A percentile compares a stretch with the other conserved stretches of the same genome.
phyloP scores from a whole-genome alignment of 2,113 vertebrate species.

The Thryonomys swinderianus region DNA sequence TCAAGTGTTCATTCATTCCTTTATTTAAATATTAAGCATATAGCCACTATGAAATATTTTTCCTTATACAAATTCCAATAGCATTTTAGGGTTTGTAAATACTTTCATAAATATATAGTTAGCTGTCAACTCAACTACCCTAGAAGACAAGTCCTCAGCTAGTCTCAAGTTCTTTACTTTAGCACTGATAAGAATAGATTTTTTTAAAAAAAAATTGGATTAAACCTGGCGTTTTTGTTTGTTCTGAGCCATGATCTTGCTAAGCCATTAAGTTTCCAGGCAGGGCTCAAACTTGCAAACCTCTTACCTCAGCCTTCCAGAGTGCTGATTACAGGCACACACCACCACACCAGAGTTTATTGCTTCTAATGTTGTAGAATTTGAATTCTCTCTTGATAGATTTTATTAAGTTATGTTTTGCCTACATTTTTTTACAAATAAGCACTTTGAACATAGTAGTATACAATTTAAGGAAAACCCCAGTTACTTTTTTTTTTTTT shows the following conservation, averaged over 20 bases:
- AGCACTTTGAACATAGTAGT: neutral
- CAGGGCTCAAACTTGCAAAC: neutral
- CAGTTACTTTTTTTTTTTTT: neutral
- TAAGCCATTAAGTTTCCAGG: neutral
- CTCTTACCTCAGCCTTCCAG: neutral
- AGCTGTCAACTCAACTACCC: neutral
- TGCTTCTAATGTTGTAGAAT: neutral
- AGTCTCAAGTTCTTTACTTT: constrained; percentile 11
- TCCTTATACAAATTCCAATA: constrained; percentile 31
- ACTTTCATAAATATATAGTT: neutral
- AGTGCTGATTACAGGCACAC: neutral
- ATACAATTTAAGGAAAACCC: neutral
- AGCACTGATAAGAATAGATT: neutral
- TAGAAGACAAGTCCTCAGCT: neutral
- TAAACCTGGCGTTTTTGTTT: neutral
- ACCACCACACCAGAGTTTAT: neutral
- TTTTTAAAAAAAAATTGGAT: neutral
- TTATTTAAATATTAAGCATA: constrained; percentile 50
- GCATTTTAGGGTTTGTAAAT: constrained; percentile 32
- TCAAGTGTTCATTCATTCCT: neutral
- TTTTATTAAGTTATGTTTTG: neutral
- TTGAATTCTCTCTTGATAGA: neutral
- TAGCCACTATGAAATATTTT: constrained; percentile 5
- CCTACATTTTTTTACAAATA: neutral
- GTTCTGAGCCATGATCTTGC: neutral